phyloP scores from a whole-genome alignment of 2,797 vertebrate species.

The Falco rusticolus region DNA sequence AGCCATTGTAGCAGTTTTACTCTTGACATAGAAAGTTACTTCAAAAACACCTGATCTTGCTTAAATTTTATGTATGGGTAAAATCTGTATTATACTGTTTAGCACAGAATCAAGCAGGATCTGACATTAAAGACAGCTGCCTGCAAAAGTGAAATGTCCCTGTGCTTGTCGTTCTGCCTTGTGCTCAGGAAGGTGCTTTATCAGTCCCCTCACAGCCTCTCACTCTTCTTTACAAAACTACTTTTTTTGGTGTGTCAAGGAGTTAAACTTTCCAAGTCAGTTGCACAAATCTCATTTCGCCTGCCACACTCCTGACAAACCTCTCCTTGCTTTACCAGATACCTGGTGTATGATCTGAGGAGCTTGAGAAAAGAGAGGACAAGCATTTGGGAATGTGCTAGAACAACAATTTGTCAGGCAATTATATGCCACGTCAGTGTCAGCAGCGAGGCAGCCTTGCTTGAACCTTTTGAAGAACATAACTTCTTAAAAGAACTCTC shows the following conservation, averaged over 20 bases:
- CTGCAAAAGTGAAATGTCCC: not conserved
- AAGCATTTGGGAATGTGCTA: not conserved
- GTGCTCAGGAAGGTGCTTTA: rapidly evolving
- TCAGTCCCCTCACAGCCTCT: not conserved
- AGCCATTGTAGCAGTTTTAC: not conserved
- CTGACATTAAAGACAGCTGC: not conserved
- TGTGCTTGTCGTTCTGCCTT: not conserved
- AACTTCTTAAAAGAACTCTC: not conserved
- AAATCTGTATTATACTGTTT: not conserved
- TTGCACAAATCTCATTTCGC: not conserved
- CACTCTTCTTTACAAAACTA: not conserved
- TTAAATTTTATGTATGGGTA: not conserved
- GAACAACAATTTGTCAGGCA: not conserved
- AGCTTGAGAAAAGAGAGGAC: not conserved
- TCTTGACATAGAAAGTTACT: not conserved
- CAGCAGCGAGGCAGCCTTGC: not conserved
- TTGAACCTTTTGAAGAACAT: not conserved
- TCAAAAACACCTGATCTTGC: not conserved
- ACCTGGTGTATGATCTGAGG: not conserved
- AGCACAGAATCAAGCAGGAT: not conserved
- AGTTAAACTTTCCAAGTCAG: not conserved
- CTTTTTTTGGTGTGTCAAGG: rapidly evolving
- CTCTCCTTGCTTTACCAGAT: not conserved
- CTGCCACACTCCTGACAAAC: not conserved
- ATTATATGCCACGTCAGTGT: not conserved